A percentile compares a stretch with the other conserved stretches of the same genome.
These are phyloP conservation scores for Hippocampus abdominalis DNA, from an alignment of 2,113 vertebrate genomes.

Conservation along the genomic window DNA sequence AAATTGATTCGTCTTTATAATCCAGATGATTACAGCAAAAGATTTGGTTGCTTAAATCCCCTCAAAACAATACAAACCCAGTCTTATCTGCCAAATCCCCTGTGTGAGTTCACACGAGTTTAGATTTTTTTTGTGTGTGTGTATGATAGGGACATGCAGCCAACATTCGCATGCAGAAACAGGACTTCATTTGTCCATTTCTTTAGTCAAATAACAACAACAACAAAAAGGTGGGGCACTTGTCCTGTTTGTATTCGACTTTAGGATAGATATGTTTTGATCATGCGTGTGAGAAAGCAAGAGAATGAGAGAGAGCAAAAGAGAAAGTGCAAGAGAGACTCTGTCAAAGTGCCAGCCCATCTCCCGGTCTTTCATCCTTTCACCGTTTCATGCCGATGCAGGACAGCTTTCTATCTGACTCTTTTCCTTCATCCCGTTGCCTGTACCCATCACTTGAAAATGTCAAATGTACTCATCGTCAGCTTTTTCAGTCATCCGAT, in stretches of 20 bases:
- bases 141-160: conserved; percentile 14
- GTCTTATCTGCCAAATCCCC: conserved; percentile 8
- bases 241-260: conserved; percentile 15
- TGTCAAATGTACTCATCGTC: conserved; percentile 27
- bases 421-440: conserved; percentile 22
- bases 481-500: conserved; percentile 14
- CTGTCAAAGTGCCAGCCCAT: conserved; percentile 49
- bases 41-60: conserved; percentile 38
- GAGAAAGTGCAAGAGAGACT: background rate
- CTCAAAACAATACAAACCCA: conserved; percentile 12
- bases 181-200: conserved; percentile 19
- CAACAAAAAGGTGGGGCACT: background rate
- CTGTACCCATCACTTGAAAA: conserved; percentile 25
- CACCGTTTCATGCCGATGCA: conserved; percentile 32
- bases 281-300: background rate
- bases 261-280: conserved; percentile 14
- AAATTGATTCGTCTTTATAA: conserved; percentile 9
- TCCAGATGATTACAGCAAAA: conserved; percentile 12
- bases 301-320: background rate
- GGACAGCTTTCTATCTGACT: conserved; percentile 24
- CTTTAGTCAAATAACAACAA: background rate
- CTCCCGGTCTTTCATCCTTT: conserved; percentile 34
- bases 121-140: no score
- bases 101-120: conserved; percentile 3
- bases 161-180: conserved; percentile 21